Percentiles rank a stretch among this genome's conserved stretches.
phyloP scores from a whole-genome alignment of 2,888 invertebrate species.

The Dilophus febrilis region DNA sequence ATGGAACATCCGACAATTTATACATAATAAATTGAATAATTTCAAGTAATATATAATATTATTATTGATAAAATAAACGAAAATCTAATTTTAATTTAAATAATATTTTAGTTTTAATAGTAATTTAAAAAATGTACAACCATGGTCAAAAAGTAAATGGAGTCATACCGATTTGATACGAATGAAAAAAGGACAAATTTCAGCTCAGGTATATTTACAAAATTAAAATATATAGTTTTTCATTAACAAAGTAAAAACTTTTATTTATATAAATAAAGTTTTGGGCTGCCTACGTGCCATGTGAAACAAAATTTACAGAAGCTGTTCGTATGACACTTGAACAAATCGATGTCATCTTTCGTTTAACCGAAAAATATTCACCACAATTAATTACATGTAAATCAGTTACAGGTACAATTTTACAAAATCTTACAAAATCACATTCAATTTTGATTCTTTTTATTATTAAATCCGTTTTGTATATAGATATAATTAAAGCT shows the following conservation, averaged over 20 bases:
- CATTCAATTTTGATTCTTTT: too few relatives aligned
- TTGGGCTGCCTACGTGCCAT: constrained; percentile 58
- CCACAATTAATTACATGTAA: constrained; percentile 45
- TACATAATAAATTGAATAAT: constrained; percentile 73
- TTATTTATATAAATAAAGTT: constrained; percentile 32
- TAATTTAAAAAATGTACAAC: constrained; percentile 47
- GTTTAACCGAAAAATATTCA: constrained; percentile 48
- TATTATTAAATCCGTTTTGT: neutral
- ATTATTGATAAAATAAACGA: neutral
- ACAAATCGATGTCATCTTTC: constrained; percentile 55
- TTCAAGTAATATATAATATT: constrained; percentile 54
- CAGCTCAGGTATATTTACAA: constrained; percentile 46
- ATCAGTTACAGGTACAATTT: constrained; percentile 41
- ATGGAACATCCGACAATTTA: constrained; percentile 80
- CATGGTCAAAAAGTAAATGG: constrained; percentile 57
- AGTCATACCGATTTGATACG: constrained; percentile 64
- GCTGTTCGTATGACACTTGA: constrained; percentile 52
- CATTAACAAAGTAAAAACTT: too few relatives aligned
- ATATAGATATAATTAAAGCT: constrained; percentile 45
- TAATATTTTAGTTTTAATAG: constrained; percentile 38
- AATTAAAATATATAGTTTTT: neutral
- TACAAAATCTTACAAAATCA: constrained; percentile 1
- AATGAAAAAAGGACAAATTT: constrained; percentile 53
- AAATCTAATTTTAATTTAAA: neutral
- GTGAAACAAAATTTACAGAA: constrained; percentile 49